Conservation (phyloP, 2,797 vertebrate genomes). For the Geotrypetes seraphini region DNA sequence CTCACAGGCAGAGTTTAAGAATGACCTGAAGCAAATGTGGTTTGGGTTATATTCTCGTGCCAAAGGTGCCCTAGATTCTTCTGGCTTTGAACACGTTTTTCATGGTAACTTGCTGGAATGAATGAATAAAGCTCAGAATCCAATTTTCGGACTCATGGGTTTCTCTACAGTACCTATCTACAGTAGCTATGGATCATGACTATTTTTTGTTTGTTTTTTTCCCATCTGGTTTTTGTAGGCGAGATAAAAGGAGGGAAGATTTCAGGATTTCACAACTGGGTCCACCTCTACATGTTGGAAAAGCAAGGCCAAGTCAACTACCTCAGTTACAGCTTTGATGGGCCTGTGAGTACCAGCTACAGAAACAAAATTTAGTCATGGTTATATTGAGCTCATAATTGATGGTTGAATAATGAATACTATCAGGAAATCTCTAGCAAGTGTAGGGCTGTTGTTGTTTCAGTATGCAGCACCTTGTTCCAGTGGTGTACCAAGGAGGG, state of each 20-base stretch:
- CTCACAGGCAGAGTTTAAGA: neutral
- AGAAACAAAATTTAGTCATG: too few relatives aligned
- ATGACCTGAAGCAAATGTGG: conserved; percentile 13
- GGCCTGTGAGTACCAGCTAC: conserved; percentile 54
- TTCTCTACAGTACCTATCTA: neutral
- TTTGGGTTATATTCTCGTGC: conserved; percentile 13
- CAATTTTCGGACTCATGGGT: neutral
- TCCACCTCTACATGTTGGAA: conserved; percentile 62
- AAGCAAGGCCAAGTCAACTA: conserved; percentile 56
- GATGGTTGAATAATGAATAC: too few relatives aligned
- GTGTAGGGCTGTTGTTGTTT: too few relatives aligned
- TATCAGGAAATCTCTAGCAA: too few relatives aligned
- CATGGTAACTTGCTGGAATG: conserved; percentile 3
- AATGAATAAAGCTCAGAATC: too few relatives aligned
- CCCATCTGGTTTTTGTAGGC: conserved; percentile 49
- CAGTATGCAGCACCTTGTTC: too few relatives aligned
- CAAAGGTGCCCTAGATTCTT: conserved; percentile 8
- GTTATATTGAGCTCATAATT: too few relatives aligned
- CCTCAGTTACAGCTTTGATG: conserved; percentile 68
- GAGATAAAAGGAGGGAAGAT: conserved; percentile 58
- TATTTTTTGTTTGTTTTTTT: too few relatives aligned
- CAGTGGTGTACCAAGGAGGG: too few relatives aligned
- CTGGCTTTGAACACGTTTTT: conserved; percentile 18
- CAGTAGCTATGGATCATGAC: too few relatives aligned
- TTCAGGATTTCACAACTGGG: conserved; percentile 69